Percentiles rank a stretch among this genome's conserved stretches.
Evolutionary conservation across 2,888 invertebrate species (phyloP).

Genomic region (Hirtodrosophila alboralis): DNA sequence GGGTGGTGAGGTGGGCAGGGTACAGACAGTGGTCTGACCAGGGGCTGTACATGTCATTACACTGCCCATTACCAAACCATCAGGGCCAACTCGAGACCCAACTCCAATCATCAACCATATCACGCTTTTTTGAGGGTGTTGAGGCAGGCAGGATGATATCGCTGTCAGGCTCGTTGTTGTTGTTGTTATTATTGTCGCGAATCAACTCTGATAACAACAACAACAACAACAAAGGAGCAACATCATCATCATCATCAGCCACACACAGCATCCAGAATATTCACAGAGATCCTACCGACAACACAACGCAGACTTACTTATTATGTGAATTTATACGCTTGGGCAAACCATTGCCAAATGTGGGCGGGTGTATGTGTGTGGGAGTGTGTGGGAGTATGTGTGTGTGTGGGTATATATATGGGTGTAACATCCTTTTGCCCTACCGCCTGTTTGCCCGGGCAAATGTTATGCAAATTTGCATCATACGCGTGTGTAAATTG

Average conservation of each 20-base stretch:
- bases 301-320: constrained; percentile 64
- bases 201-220: constrained; percentile 56
- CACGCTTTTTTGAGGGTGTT: constrained; percentile 15
- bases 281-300: constrained; percentile 48
- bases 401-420: constrained; percentile 11
- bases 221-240: constrained; percentile 19
- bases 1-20: constrained; percentile 24
- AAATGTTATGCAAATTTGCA: constrained; percentile 78
- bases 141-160: constrained; percentile 50
- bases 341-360: constrained; percentile 47
- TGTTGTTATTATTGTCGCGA: constrained; percentile 42
- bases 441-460: constrained; percentile 47
- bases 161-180: constrained; percentile 39
- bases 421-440: constrained; percentile 35
- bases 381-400: constrained; percentile 9
- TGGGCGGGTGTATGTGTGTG: constrained; percentile 4
- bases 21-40: constrained; percentile 29
- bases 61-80: constrained; percentile 53
- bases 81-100: too few species aligned
- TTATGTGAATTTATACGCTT: constrained; percentile 77
- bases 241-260: constrained; percentile 55
- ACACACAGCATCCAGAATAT: constrained; percentile 52
- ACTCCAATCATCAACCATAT: constrained; percentile 32
- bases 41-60: constrained; percentile 56
- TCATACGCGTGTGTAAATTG: constrained; percentile 74